phyloP scores from a whole-genome alignment of 2,888 invertebrate genomes.

The Seira ritae region DNA sequence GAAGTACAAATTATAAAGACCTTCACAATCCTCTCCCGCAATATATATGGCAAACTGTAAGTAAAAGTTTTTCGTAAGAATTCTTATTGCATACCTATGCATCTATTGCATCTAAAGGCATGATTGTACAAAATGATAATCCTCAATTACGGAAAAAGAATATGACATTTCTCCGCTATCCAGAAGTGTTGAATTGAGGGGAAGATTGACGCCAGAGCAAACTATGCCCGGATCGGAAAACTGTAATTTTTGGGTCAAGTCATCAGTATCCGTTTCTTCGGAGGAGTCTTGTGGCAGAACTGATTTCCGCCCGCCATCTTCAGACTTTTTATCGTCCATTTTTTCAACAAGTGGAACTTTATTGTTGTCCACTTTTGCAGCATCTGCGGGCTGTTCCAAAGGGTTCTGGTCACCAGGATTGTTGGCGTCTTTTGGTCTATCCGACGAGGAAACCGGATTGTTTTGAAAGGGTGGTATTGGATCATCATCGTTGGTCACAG shows the following conservation, averaged over 20 bases:
- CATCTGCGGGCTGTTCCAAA: too few species aligned
- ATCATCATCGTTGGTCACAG: too few species aligned
- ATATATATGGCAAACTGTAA: conserved; percentile 87
- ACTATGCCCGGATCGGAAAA: conserved; percentile 32
- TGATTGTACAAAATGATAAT: too few species aligned
- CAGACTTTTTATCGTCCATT: not conserved
- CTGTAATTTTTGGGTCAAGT: not conserved
- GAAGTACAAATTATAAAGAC: conserved; percentile 95
- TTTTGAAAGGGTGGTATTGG: too few species aligned
- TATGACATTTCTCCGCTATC: conserved; percentile 52
- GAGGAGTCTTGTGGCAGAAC: conserved; percentile 22
- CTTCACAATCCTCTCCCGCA: conserved; percentile 86
- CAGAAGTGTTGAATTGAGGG: conserved; percentile 42
- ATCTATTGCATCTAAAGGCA: too few species aligned
- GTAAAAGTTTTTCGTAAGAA: too few species aligned
- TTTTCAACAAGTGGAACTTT: too few species aligned
- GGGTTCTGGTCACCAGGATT: too few species aligned
- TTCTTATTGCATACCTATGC: too few species aligned
- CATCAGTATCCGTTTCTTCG: conserved; percentile 42
- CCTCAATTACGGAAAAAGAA: conserved; percentile 63
- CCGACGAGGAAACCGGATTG: too few species aligned
- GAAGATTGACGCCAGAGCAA: conserved; percentile 35
- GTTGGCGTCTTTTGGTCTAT: too few species aligned
- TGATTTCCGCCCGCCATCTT: not conserved
- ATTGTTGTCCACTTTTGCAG: too few species aligned